Base-by-base conservation (phyloP, 2,888 invertebrate species). In the Ectropis crepuscularia region DNA sequence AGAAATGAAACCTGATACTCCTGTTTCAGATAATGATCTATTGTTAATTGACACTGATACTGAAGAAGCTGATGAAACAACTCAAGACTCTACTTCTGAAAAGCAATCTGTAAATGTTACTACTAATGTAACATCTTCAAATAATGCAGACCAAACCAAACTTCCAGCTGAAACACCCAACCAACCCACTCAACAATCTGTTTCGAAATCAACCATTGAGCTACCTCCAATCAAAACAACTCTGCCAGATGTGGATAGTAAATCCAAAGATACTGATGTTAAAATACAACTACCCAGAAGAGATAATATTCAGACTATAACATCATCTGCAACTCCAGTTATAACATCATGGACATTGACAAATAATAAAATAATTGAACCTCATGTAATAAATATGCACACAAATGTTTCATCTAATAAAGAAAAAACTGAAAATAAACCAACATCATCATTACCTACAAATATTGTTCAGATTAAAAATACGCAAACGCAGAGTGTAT, bases 41-140 rank as follows among this genome's bases (percentile, higher is more conserved):
- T 95, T 97, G 83, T 95, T 97, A 84, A 97, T 97, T 63, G 97
- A 97, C 81, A 97, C 97, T 0, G 97, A 97, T 76, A 96, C 96
- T 7, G 97, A 97, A 79, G 97, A 97, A 79, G 90, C 92, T 41
- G 95, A 95, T 54, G 96, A 96, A 79, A 82, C 83, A 37, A 78
- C 92, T 77, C 85, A 93, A 88, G 87, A 92, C 76, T 75, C 85
- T 28, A 28, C 16, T 36, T 79, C 83, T 62, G 90, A 90, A 68
- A 90, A 86, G 75, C 71, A 85, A 58, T 84, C 90, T 54, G 75
- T 86, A 5, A 79, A 90, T 89, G 74, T 94, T 59, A 79, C 88
- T 54, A 83, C 88, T 7, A 86, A 82, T 69, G 86, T 86, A 67
- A 72, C 83, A 2, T 67, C 84, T 7, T 83, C 75, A 72, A 74